These are phyloP conservation scores for Linnaemya tessellans DNA, from an alignment of 2,888 invertebrate genomes.

Conservation along the genomic window DNA sequence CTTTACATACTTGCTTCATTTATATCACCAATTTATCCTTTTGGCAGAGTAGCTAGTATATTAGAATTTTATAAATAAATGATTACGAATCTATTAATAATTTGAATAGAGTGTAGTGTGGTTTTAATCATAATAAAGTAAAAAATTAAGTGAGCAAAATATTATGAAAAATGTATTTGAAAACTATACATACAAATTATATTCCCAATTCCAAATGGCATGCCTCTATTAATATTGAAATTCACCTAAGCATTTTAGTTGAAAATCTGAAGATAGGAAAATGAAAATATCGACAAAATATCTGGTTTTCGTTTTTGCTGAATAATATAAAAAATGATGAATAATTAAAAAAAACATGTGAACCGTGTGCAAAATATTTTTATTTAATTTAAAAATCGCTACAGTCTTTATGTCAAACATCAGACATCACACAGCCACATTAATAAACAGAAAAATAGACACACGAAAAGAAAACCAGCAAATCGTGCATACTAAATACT, in stretches of 20 bases:
- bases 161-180: conserved; percentile 65
- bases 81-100: neutral
- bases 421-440: conserved; percentile 23
- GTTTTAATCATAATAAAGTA: conserved; percentile 48
- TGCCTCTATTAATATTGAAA: conserved; percentile 1
- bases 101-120: conserved; percentile 66
- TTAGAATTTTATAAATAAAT: neutral
- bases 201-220: neutral
- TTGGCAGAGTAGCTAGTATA: conserved; percentile 49
- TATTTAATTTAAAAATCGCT: conserved; percentile 32
- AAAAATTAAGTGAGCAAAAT: neutral
- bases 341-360: conserved; percentile 20
- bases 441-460: neutral
- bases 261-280: neutral
- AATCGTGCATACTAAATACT: conserved; percentile 72
- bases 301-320: conserved; percentile 26
- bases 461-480: neutral
- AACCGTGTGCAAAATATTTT: conserved; percentile 64
- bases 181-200: neutral
- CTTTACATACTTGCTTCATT: conserved; percentile 25
- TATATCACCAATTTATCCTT: conserved; percentile 16
- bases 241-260: neutral
- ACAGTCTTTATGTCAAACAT: conserved; percentile 30
- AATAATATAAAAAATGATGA: conserved; percentile 34
- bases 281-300: conserved; percentile 52